phyloP scores from a whole-genome alignment of 2,113 vertebrate species.

The Litocranius walleri region DNA sequence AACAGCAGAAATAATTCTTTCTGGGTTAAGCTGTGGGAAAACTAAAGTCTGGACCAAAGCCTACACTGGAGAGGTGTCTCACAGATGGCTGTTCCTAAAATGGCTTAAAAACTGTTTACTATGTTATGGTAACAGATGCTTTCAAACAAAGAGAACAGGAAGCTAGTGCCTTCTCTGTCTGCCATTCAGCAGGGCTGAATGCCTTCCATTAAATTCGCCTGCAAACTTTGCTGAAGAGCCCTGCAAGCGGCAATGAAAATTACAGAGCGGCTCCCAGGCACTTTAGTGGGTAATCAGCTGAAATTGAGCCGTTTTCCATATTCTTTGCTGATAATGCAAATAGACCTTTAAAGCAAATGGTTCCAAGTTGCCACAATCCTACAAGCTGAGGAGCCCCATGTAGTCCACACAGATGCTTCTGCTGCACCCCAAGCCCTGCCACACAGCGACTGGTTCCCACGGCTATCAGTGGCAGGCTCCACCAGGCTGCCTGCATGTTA shows the following conservation, averaged over 20 bases:
- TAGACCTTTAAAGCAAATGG: slow-evolving; percentile 77
- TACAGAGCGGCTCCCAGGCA: slow-evolving; percentile 72
- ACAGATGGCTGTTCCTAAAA: slow-evolving; percentile 75
- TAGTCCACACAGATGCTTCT: slow-evolving; percentile 30
- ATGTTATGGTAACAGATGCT: slow-evolving; percentile 85
- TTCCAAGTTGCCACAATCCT: slow-evolving; percentile 70
- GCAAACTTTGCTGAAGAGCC: slow-evolving; percentile 80
- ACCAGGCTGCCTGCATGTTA: neutral
- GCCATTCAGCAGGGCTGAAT: slow-evolving; percentile 80
- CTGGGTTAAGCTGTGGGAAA: slow-evolving; percentile 53
- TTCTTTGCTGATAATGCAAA: slow-evolving; percentile 85
- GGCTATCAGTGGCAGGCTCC: neutral
- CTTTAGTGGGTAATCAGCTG: slow-evolving; percentile 81
- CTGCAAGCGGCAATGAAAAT: slow-evolving; percentile 80
- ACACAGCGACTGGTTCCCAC: neutral
- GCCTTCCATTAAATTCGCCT: slow-evolving; percentile 79
- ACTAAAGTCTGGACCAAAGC: slow-evolving; percentile 53
- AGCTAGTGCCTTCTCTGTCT: slow-evolving; percentile 76
- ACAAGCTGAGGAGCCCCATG: slow-evolving; percentile 66
- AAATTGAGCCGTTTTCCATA: slow-evolving; percentile 84
- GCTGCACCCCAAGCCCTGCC: neutral
- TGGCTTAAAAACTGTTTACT: slow-evolving; percentile 82
- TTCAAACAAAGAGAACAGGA: slow-evolving; percentile 83
- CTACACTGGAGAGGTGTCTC: neutral
- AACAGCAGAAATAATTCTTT: slow-evolving; percentile 60